These are phyloP conservation scores for Latrodectus hesperus DNA, from an alignment of 2,888 invertebrate genomes.

Conservation along the genomic window DNA sequence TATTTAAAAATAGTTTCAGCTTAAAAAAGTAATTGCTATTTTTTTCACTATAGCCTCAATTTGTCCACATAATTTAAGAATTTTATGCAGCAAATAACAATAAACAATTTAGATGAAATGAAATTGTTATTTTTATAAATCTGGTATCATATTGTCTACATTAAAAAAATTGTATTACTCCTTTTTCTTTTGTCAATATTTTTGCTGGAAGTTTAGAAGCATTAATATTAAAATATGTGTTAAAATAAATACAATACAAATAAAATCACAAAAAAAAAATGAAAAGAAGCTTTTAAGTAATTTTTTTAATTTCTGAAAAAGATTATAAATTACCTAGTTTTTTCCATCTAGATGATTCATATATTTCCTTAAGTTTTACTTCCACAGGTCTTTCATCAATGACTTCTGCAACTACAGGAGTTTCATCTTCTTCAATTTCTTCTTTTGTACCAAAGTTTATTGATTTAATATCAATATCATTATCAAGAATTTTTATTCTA, in stretches of 20 bases:
- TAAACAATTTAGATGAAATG: too few relatives aligned
- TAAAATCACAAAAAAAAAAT: background rate
- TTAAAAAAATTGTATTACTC: too few relatives aligned
- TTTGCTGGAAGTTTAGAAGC: too few relatives aligned
- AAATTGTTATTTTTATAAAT: too few relatives aligned
- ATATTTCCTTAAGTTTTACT: constrained; percentile 75
- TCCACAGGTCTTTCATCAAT: constrained; percentile 87
- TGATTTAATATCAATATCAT: constrained; percentile 69
- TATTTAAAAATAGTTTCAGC: too few relatives aligned
- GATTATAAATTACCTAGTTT: constrained; percentile 28
- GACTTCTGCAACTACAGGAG: constrained; percentile 90
- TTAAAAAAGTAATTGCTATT: too few relatives aligned
- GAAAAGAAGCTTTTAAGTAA: background rate
- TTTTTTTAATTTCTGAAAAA: background rate
- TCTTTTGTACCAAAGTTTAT: constrained; percentile 79
- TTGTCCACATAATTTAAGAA: too few relatives aligned
- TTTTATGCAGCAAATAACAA: too few relatives aligned
- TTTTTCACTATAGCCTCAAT: too few relatives aligned
- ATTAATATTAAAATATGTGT: background rate
- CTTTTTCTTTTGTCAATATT: too few relatives aligned
- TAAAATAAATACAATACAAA: background rate
- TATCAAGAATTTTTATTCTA: constrained; percentile 69
- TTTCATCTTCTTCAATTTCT: constrained; percentile 87
- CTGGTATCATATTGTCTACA: too few relatives aligned
- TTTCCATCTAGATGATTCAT: constrained; percentile 67